Base-by-base conservation (phyloP, 2,888 invertebrate genomes). In the Coecobrya sp. region DNA sequence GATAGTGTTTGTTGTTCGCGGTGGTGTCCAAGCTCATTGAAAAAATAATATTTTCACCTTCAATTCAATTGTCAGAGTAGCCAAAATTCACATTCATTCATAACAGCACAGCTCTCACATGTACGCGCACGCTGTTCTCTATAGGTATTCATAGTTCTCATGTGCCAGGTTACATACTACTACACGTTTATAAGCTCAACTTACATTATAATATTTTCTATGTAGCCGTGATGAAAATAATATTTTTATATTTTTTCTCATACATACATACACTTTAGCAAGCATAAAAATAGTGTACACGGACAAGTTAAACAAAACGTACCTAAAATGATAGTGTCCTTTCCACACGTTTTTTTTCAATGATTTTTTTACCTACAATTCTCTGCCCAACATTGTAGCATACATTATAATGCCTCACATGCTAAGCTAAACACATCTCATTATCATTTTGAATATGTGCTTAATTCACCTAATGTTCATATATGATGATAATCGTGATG, bases 341-440 rank as follows among this genome's bases (percentile, higher is more conserved):
- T 59, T 59, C 59, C 25, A 25, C 19, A 62, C 22, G 25, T 62
- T 62, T 62, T n/a, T 62, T 62, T 70, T 70, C 36, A 42, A 70
- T 62, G 70, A 42, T 42, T 27, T 70, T 70, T n/a, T 42, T n/a
- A 36, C 42, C 42, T 70, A 70, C 30, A 70, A 36, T 19, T 42
- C 4, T 4, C 7, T 36, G 30, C 36, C 36, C 68, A 62, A 25
- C 11, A 4, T 62, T 62, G 62, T 25, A 19, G 70, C 30, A 30
- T 68, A 30, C 3, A 5, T 5, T n/a, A 3, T 52, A 52, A 52
- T 1, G 52, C 11, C 11, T 16, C n/a, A 52, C n/a, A 52, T 68
- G 27, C 30, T 68, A 13, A n/a, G n/a, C n/a, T n/a, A n/a, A n/a
- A n/a, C 30, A 1, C 68, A 49, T 49, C 49, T 49, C 49, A 11